Evolutionary conservation across 2,797 vertebrate genomes (phyloP), one percentile per base, ranked within the genome.

Genomic region (Fratercula arctica): DNA sequence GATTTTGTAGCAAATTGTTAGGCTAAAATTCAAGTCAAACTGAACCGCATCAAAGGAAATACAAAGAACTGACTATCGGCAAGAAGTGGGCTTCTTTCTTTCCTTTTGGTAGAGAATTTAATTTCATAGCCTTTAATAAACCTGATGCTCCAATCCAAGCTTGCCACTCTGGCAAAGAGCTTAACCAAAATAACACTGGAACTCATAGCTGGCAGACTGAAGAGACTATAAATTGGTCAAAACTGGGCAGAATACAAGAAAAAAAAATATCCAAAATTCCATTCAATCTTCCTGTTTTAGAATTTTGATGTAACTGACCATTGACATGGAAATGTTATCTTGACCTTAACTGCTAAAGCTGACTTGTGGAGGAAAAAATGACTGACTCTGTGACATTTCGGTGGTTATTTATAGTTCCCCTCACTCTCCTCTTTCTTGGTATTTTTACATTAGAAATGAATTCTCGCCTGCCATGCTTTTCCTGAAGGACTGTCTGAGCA

Each of bases 271-370:
- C 21, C 16, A 93, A 92, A 94, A 96, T 96, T 97, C 90, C 94
- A 86, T 90, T 96, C 82, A 84, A 60, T 88, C 76, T 91, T 88
- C 92, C 95, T 57, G 56, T 88, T 97, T 97, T 93, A 97, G 92
- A 93, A 88, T 91, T 96, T 93, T 96, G 93, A 96, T 95, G 92
- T 85, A 93, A 97, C 89, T 95, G 95, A 96, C 95, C 95, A 96
- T 81, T 95, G 97, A 96, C 96, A 96, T 95, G 93, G 94, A 97
- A 97, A 97, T 95, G 95, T 96, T 95, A 97, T 94, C 92, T 95
- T 96, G 94, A 95, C 97, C 96, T 91, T 95, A 97, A 94, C 89
- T 94, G 91, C 89, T 95, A 93, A 96, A 93, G 90, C 85, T 95
- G 92, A 96, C 96, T 96, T 92, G 79, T 1, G 16, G 74, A 93